Evolutionary conservation across 2,888 invertebrate genomes (phyloP), one percentile per base, ranked within the genome.

Genomic region (Synanthedon myopaeformis): DNA sequence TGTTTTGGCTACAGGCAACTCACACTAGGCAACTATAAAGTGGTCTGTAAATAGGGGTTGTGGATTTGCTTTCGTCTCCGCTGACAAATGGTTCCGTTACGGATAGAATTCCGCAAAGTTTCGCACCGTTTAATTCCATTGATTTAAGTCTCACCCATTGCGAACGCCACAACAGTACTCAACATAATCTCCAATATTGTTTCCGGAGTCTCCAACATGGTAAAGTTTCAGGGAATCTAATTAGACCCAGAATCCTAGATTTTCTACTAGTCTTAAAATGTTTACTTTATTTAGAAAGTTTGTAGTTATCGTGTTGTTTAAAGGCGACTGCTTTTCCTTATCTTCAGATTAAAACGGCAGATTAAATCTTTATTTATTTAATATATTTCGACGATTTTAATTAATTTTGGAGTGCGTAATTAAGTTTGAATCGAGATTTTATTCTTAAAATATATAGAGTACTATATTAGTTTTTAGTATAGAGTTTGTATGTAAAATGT

Each of bases 11-110:
- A 54, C 53, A 53, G 50, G 53, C 51, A 56, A 49, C 62, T 67
- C 60, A 59, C 59, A 55, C 58, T 58, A 61, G 58, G 58, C 58
- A 62, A 60, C 66, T 69, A 69, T 71, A 66, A 65, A 74, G 70
- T 65, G 69, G 62, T 66, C 62, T 63, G 67, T 66, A 75, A 74
- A 75, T 74, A 73, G 64, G 63, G 63, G 60, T 58, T 63, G 61
- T 61, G 70, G 68, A 70, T 74, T 72, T 66, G 67, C 65, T 66
- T 64, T 64, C 60, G 62, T 60, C 60, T 61, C 58, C 58, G 57
- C 49, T 63, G 61, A 60, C 61, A 54, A 52, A 53, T 54, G 54
- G 55, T 14, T 41, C 49, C 55, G 55, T 56, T 61, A 54, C 57
- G 63, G 59, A 63, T 65, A 60, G 58, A 64, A 65, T 66, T 65